Evolutionary conservation across 2,113 vertebrate species (phyloP), one percentile per base, ranked within the genome.

Genomic region (Chaetodon trifascialis): DNA sequence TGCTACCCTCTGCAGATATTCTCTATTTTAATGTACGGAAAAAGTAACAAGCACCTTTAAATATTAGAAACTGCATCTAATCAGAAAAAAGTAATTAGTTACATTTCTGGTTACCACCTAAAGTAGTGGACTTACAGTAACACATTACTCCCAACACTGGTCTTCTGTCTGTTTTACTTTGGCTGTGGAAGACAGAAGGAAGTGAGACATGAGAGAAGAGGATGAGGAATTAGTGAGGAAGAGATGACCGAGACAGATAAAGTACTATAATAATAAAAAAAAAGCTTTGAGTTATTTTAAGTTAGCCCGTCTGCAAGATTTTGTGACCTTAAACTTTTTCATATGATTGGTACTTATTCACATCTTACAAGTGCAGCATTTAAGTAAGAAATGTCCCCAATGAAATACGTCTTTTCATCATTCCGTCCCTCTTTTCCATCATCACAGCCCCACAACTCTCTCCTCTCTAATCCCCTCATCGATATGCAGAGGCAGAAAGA

Each of bases 381-480:
- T 2, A 34, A 58, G 44, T 34, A 16, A 40, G 30, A 80, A 64
- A 70, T 12, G 4, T 12, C 7, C 2, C 7, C 5, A 49, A 11
- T 51, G 34, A 56, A 38, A 51, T 11, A 42, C 10, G n/a, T 16
- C 52, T 23, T 73, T 36, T 44, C 14, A 40, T 79, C 34, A 52
- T 49, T 49, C n/a, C 34, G 10, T 52, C 44, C 40, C 40, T 54
- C 15, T 30, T 15, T 46, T 23, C 30, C 38, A 72, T 49, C 52
- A 49, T 65, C 65, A 52, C 44, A 58, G 60, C 10, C 30, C 21
- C 0, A 38, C 47, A 69, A 46, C 30, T 19, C 44, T 55, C 7
- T 75, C 67, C 59, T 68, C 64, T 44, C 8, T 54, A 56, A 77
- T 70, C 65, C 25, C 6, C 21, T 56, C 36, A 47, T 70, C 64